Base-by-base conservation (phyloP, 2,797 vertebrate genomes). In the Argentina silus region DNA sequence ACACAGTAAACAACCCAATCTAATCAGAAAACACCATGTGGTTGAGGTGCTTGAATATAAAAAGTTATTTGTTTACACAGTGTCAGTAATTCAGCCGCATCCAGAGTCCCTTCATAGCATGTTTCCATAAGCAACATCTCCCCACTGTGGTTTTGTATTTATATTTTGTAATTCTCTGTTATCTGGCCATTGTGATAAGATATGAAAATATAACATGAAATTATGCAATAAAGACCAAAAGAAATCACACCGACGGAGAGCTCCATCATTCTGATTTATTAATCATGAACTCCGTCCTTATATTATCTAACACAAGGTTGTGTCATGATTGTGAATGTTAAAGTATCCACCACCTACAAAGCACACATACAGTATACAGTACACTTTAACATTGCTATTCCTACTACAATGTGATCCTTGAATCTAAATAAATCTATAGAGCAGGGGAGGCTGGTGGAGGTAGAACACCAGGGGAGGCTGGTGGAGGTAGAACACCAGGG, bases 161-260 rank as follows among this genome's bases (percentile, higher is more conserved):
- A 89, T 90, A 82, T 89, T 89, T 90, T 85, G 51, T 83, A 78
- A 79, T 81, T 86, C 76, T 86, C 65, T 81, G 73, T 85, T 82
- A 80, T 87, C 85, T 86, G 82, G 82, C 80, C 72, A 87, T 71
- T 85, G 79, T 81, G 73, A 78, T 80, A 77, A 75, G 72, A 69
- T 60, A 70, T 83, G 36, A 83, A 78, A 81, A 69, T 50, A 47
- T 2, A 47, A 55, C 50, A 23, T 51, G 8, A 42, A 43, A 23
- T 66, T 63, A 79, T 78, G 56, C 71, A 83, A 82, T 84, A 83
- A 88, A 83, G 65, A 79, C 61, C 56, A 69, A 79, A 72, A 77
- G 7, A 80, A 72, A 79, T 70, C 17, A 73, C 67, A 80, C 8
- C 10, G 66, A 19, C 3, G 3, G 36, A 56, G 48, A 59, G 14